Evolutionary conservation across 2,797 vertebrate species (phyloP).

Genomic region (Gambelia wislizenii): DNA sequence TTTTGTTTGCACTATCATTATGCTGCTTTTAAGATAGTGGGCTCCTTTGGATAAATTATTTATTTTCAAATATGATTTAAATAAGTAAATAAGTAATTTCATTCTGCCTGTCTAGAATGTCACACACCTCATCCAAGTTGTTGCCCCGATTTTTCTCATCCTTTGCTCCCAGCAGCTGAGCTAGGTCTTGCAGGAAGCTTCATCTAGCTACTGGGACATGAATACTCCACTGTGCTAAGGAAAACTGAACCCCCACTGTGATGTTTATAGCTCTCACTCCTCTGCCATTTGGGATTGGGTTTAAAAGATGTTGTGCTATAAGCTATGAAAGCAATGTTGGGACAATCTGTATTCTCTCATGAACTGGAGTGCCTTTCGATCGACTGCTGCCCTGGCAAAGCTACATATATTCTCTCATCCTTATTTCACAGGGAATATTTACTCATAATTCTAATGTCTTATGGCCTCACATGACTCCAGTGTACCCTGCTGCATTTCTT

Average conservation of each 20-base stretch:
- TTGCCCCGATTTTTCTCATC: neutral
- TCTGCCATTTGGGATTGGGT: neutral
- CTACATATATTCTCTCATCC: constrained; percentile 21
- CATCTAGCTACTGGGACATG: neutral
- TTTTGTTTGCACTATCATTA: neutral
- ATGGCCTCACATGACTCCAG: constrained; percentile 12
- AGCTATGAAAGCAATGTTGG: constrained; percentile 28
- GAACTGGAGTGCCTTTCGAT: constrained; percentile 34
- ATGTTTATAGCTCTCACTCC: constrained; percentile 3
- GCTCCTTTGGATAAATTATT: neutral
- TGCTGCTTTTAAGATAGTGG: neutral
- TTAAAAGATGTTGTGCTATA: constrained; percentile 11
- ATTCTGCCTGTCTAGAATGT: no score
- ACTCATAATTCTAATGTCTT: constrained; percentile 30
- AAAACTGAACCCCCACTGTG: neutral
- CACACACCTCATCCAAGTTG: neutral
- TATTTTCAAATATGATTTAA: no score
- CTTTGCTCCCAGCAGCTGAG: neutral
- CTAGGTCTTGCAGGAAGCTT: neutral
- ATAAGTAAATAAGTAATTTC: neutral
- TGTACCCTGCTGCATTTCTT: neutral
- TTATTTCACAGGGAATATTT: constrained; percentile 46
- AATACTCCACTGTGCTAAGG: neutral
- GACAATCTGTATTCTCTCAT: constrained; percentile 31
- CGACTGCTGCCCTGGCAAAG: constrained; percentile 20